These are phyloP conservation scores for Melitaea athalia DNA, from an alignment of 2,888 invertebrate genomes.

Conservation along the genomic window DNA sequence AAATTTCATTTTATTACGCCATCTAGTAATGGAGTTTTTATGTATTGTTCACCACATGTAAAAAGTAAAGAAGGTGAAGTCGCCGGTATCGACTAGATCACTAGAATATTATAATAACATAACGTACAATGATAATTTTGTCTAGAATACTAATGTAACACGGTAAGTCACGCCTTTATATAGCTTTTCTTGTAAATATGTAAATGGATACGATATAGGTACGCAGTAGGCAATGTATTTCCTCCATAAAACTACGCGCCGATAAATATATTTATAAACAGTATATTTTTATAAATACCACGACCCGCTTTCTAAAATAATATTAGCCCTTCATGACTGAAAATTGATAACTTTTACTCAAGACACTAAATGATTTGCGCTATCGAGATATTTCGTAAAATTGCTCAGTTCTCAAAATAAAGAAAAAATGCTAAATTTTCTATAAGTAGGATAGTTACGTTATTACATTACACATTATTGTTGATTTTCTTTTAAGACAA, in stretches of 20 bases:
- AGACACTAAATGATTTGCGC: constrained; percentile 14
- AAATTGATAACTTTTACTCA: neutral
- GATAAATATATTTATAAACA: neutral
- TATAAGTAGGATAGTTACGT: too few relatives aligned
- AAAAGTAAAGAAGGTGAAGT: too few relatives aligned
- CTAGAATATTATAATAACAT: neutral
- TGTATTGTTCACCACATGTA: too few relatives aligned
- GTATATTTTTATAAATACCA: constrained; percentile 1
- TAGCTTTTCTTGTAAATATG: neutral
- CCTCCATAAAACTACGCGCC: neutral
- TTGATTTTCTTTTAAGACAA: too few relatives aligned
- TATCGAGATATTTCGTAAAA: too few relatives aligned
- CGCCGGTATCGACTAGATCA: too few relatives aligned
- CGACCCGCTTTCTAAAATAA: constrained; percentile 1
- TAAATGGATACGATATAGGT: neutral
- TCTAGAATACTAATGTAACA: neutral
- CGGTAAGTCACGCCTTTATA: neutral
- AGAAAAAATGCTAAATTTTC: too few relatives aligned
- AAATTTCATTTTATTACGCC: too few relatives aligned
- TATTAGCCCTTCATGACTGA: neutral
- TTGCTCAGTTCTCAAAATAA: too few relatives aligned
- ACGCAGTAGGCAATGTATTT: neutral
- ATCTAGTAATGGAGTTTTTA: too few relatives aligned
- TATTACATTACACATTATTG: too few relatives aligned
- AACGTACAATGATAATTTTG: neutral